These are phyloP conservation scores for Orchesella flavescens DNA, from an alignment of 2,888 invertebrate genomes.

Conservation along the genomic window DNA sequence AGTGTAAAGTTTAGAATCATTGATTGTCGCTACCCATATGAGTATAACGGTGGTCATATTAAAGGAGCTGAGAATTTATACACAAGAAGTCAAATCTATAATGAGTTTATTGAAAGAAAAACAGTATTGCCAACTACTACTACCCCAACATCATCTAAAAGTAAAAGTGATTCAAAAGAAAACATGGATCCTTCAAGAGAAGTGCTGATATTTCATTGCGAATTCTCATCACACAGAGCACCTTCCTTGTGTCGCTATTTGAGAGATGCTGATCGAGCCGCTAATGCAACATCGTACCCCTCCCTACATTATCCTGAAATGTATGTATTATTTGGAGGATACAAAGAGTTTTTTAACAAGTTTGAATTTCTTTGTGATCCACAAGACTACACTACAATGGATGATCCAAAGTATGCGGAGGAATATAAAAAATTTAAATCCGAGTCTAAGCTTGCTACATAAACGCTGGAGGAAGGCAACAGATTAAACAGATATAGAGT, in stretches of 20 bases:
- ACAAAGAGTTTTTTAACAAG: conserved; percentile 85
- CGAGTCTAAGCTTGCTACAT: conserved; percentile 81
- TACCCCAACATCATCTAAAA: background rate
- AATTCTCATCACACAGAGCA: conserved; percentile 95
- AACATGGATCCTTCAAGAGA: conserved; percentile 75
- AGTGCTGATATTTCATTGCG: conserved; percentile 96
- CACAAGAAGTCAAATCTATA: conserved; percentile 83
- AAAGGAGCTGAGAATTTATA: conserved; percentile 86
- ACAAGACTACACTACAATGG: conserved; percentile 86
- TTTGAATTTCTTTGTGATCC: conserved; percentile 83
- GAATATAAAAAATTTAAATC: conserved; percentile 83
- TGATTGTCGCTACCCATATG: conserved; percentile 96
- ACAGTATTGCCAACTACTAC: too few relatives aligned
- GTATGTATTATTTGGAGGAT: conserved; percentile 92
- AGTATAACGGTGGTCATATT: conserved; percentile 93
- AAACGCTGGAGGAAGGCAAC: too few relatives aligned
- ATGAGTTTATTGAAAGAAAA: conserved; percentile 78
- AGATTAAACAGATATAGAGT: too few relatives aligned
- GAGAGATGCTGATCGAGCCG: conserved; percentile 85
- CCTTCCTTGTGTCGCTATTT: conserved; percentile 91
- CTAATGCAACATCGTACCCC: conserved; percentile 88
- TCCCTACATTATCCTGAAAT: conserved; percentile 90
- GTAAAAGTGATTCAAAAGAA: background rate
- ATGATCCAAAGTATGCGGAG: conserved; percentile 84
- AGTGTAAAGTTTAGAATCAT: conserved; percentile 82